Evolutionary conservation across 2,797 vertebrate genomes (phyloP).

Genomic region (Podargus strigoides): DNA sequence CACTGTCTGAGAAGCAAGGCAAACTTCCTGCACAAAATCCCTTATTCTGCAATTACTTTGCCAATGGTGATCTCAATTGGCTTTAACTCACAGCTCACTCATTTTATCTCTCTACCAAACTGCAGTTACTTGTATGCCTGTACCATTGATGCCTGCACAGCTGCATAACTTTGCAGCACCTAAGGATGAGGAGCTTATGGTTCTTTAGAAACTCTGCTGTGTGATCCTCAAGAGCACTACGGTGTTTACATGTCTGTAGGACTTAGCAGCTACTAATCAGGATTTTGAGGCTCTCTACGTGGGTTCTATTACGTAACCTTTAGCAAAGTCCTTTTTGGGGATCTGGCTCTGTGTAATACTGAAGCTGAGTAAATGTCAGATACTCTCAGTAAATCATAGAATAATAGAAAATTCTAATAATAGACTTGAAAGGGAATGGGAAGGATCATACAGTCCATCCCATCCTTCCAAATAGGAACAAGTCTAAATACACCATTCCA

Average conservation of each 20-base stretch:
- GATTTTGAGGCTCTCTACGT: background rate
- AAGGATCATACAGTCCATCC: background rate
- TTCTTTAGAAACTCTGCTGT: background rate
- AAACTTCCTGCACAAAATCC: background rate
- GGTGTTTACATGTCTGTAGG: background rate
- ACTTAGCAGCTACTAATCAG: background rate
- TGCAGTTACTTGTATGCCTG: background rate
- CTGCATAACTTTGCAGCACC: background rate
- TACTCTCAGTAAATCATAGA: background rate
- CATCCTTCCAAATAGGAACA: background rate
- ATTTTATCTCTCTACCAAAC: rapidly evolving
- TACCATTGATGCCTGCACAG: background rate
- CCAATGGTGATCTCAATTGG: background rate
- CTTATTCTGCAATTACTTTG: background rate
- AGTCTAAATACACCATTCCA: background rate
- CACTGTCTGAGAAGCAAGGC: background rate
- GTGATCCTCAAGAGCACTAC: background rate
- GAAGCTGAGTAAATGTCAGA: slow-evolving; percentile 1
- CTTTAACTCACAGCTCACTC: background rate
- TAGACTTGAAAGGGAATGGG: background rate
- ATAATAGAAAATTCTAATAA: background rate
- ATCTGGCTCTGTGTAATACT: background rate
- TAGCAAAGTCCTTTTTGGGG: background rate
- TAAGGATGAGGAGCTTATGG: rapidly evolving
- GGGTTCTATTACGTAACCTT: background rate